Conservation (phyloP, 2,113 vertebrate species). For the Campylomormyrus numenius region DNA sequence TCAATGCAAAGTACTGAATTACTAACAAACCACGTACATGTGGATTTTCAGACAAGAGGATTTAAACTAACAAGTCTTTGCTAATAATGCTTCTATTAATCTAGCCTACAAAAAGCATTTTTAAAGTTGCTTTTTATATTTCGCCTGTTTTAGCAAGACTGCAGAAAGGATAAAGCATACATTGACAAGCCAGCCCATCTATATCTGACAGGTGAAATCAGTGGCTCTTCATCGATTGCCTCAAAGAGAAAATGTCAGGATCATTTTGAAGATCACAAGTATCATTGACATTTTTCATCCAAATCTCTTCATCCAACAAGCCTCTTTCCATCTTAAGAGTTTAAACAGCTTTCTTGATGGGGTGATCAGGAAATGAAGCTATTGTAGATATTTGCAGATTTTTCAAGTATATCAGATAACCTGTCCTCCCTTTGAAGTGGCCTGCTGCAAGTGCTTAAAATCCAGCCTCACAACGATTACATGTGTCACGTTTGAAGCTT, state of each 20-base stretch:
- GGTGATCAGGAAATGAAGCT: neutral
- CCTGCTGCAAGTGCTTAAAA: neutral
- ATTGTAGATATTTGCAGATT: neutral
- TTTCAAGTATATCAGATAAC: neutral
- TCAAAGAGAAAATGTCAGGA: conserved; percentile 15
- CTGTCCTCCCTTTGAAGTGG: neutral
- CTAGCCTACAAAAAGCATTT: neutral
- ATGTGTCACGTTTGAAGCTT: neutral
- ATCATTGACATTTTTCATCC: conserved; percentile 15
- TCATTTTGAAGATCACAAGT: conserved; percentile 7
- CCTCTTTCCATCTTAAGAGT: neutral
- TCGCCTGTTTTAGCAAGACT: neutral
- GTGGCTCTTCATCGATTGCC: neutral
- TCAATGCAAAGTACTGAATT: neutral
- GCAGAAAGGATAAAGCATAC: neutral
- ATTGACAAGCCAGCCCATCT: neutral
- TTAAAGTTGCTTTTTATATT: neutral
- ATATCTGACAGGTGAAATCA: neutral
- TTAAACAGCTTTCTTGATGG: conserved; percentile 4
- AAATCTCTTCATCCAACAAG: neutral
- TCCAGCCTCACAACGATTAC: neutral
- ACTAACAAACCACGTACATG: neutral
- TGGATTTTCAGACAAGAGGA: neutral
- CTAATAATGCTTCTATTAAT: neutral
- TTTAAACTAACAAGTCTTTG: neutral